Base-by-base conservation (phyloP, 2,888 invertebrate genomes). In the Pegoplata infirma region DNA sequence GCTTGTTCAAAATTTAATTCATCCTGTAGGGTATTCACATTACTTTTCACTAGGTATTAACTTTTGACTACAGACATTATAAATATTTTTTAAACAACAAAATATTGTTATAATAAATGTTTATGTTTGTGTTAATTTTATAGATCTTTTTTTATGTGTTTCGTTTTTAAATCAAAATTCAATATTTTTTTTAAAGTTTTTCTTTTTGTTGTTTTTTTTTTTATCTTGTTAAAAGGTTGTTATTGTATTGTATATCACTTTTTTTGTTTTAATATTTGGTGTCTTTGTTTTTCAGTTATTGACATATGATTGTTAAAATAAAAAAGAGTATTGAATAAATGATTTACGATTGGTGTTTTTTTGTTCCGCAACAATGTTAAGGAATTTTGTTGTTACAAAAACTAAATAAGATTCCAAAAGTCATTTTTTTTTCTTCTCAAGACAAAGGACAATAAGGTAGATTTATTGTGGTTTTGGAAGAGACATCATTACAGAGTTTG, bases 91-190 rank as follows among this genome's bases (percentile, higher is more conserved):
- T 40, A 3, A 40, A 28, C 49, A 51, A 51, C 21, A 66, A 73
- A 71, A 66, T 72, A 36, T 71, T 72, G 66, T 66, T 66, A 67
- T 71, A 76, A 76, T 71, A 66, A 77, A 73, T 77, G 58, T 77
- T 77, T 77, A 64, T 73, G 58, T 73, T 77, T 73, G 77, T 77
- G 73, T 77, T 77, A 73, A 77, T 77, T 77, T 73, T 64, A 77
- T 68, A 40, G 53, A 56, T 77, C 58, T 73, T 58, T 67, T 40
- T 49, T 61, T n/a, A 28, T 21, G 25, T 23, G 25, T 10, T 40
- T 61, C 28, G n/a, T n/a, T n/a, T 36, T 67, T 17, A 25, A 16
- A 23, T 21, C n/a, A 44, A 51, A 69, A 59, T 56, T n/a, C 46
- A 28, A 69, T 44, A 44, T 59, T 61, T 61, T 67, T 49, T 36